Percentiles rank a stretch among this genome's conserved stretches.
phyloP scores from a whole-genome alignment of 2,888 invertebrate species.

The Drosophila kambysellisi region DNA sequence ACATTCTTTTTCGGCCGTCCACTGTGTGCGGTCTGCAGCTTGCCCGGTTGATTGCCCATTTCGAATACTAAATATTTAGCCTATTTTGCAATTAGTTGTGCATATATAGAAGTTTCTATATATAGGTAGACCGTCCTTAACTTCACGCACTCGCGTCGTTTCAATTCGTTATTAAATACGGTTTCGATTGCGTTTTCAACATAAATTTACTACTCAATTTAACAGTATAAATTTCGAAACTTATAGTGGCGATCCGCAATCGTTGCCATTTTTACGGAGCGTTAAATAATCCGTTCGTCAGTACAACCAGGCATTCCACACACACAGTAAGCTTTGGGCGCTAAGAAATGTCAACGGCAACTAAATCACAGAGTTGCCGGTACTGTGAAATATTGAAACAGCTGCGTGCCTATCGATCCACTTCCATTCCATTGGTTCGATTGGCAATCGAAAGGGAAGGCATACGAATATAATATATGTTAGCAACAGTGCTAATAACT shows the following conservation, averaged over 20 bases:
- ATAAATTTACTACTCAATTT: slow-evolving; percentile 25
- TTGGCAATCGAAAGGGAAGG: slow-evolving; percentile 3
- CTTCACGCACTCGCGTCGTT: slow-evolving; percentile 59
- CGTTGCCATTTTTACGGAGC: slow-evolving; percentile 77
- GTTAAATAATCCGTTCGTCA: slow-evolving; percentile 83
- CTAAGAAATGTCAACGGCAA: slow-evolving; percentile 64
- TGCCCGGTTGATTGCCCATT: slow-evolving; percentile 89
- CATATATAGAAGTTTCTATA: slow-evolving; percentile 76
- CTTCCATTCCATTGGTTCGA: slow-evolving; percentile 2
- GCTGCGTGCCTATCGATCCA: slow-evolving; percentile 26
- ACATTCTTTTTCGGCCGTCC: slow-evolving; percentile 90
- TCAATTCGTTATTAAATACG: slow-evolving; percentile 37
- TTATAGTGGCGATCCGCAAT: slow-evolving; percentile 55
- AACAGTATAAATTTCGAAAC: slow-evolving; percentile 49
- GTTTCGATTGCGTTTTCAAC: slow-evolving; percentile 35
- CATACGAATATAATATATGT: background rate
- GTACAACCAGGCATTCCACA: slow-evolving; percentile 58
- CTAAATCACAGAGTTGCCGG: slow-evolving; percentile 53
- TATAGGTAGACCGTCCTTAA: slow-evolving; percentile 63
- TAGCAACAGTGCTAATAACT: background rate
- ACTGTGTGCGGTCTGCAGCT: slow-evolving; percentile 86
- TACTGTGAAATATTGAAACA: slow-evolving; percentile 24
- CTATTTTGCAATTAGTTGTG: slow-evolving; percentile 69
- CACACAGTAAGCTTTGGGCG: slow-evolving; percentile 57
- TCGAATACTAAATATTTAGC: slow-evolving; percentile 70